phyloP scores from a whole-genome alignment of 2,797 vertebrate genomes.

The Spizella passerina region DNA sequence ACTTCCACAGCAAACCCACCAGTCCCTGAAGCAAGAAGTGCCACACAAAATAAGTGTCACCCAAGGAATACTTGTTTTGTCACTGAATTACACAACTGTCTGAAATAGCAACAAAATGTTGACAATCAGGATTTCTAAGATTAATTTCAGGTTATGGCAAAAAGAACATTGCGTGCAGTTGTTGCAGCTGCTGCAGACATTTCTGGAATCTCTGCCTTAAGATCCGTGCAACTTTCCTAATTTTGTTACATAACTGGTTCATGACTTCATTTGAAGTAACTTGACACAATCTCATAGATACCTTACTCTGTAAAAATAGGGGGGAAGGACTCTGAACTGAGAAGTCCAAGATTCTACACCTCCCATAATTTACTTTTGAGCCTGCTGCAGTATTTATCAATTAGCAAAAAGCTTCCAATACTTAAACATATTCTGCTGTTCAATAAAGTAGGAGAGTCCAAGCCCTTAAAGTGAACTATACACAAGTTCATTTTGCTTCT shows the following conservation, averaged over 20 bases:
- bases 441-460: background rate
- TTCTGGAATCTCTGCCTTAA: conserved; percentile 8
- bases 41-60: background rate
- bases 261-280: background rate
- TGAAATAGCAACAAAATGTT: background rate
- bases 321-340: background rate
- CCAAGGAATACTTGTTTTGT: background rate
- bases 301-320: background rate
- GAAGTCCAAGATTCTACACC: background rate
- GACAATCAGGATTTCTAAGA: background rate
- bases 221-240: background rate
- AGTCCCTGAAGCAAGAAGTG: background rate
- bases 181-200: background rate
- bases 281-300: background rate
- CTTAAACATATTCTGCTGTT: background rate
- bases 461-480: background rate
- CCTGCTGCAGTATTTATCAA: background rate
- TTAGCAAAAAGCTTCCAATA: background rate
- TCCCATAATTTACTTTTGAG: background rate
- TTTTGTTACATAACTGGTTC: background rate
- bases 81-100: background rate
- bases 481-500: background rate
- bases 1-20: background rate
- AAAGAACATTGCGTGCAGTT: background rate
- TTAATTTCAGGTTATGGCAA: conserved; percentile 12